Conservation (phyloP, 2,113 vertebrate species). For the Coracopsis vasa region DNA sequence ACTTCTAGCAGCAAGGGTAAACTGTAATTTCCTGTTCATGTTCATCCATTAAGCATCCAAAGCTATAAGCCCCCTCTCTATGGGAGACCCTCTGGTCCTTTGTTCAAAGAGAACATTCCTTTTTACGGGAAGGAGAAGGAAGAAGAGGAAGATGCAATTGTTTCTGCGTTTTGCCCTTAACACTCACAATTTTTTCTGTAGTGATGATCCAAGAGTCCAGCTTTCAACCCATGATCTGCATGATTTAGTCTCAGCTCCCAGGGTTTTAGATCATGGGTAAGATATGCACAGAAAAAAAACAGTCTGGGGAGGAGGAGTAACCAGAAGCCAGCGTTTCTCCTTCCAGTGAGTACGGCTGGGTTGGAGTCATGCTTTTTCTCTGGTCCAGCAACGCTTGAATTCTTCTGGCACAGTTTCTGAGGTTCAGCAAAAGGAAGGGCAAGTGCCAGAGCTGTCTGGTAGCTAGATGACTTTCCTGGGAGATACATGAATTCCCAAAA, state of each 20-base stretch:
- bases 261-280: neutral
- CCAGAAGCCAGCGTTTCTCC: neutral
- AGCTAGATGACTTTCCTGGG: neutral
- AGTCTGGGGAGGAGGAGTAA: neutral
- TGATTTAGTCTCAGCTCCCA: neutral
- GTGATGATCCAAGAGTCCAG: neutral
- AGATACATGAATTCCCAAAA: neutral
- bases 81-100: neutral
- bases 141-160: neutral
- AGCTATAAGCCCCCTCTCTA: neutral
- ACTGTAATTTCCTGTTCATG: neutral
- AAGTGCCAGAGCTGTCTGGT: neutral
- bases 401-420: slow-evolving; percentile 17
- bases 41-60: neutral
- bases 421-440: neutral
- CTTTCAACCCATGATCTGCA: neutral
- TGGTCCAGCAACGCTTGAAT: neutral
- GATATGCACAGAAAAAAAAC: neutral
- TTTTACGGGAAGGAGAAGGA: neutral
- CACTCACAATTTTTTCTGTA: neutral
- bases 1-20: neutral
- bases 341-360: neutral
- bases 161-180: neutral
- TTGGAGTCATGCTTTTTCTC: neutral
- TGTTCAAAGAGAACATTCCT: neutral